Base-by-base conservation (phyloP, 2,113 vertebrate genomes). In the Pseudopodoces humilis region DNA sequence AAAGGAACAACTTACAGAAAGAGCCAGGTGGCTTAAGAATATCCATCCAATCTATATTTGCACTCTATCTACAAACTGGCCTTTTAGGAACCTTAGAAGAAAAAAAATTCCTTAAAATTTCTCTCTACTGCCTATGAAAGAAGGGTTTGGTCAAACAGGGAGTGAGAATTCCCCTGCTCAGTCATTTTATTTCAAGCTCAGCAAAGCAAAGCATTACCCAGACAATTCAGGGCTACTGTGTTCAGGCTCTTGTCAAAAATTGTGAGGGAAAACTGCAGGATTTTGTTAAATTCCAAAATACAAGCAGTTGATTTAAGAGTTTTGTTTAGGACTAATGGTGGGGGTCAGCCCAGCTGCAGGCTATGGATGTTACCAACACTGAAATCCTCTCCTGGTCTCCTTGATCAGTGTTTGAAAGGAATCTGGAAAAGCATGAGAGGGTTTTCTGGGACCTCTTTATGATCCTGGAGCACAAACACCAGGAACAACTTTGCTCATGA, bases 331-430 rank as follows among this genome's bases (percentile, higher is more conserved):
- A 85, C 69, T 72, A 69, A 35, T 33, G 22, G 56, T 9, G n/a
- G 15, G 31, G 50, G 20, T 24, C 47, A 74, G 90, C 49, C 50
- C 53, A 74, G 13, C 44, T 30, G 53, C 56, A 52, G 74, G 46
- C 27, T 33, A 35, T 33, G 35, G 53, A 1, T 7, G 1, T 15
- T 16, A 33, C 59, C 55, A 77, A 27, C 44, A 31, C 39, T 7
- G 25, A 31, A 46, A 17, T 35, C 35, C 71, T 70, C 69, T 62
- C 25, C 16, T 67, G 79, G 35, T 47, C 39, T 86, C 87, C 44
- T 7, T 9, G 2, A 17, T 13, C 41, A 20, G 0, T 1, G 0
- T 27, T 52, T 60, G 37, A 60, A 63, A 43, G 37, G 35, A 81
- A 75, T 15, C 28, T 55, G 75, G 46, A 49, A 64, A 55, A 69